phyloP scores from a whole-genome alignment of 2,888 invertebrate species.

The Bursaphelenchus okinawaensis region DNA sequence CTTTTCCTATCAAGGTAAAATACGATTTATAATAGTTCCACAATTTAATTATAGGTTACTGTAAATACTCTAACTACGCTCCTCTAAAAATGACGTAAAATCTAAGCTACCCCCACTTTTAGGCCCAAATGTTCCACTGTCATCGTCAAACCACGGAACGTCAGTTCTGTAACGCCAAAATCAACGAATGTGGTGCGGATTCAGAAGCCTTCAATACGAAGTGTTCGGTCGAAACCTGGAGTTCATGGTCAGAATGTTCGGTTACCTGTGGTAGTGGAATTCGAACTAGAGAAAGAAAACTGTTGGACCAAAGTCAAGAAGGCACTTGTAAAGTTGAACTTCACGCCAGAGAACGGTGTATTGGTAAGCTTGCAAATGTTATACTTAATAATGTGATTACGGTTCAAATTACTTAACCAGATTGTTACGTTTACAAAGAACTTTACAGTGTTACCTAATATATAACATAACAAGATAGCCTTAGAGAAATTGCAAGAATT shows the following conservation, averaged over 20 bases:
- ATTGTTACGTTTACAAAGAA: too few species aligned
- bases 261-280: constrained; percentile 82
- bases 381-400: too few species aligned
- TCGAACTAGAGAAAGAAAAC: constrained; percentile 72
- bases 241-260: constrained; percentile 73
- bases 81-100: neutral
- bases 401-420: too few species aligned
- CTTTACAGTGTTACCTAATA: too few species aligned
- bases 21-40: neutral
- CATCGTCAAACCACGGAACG: constrained; percentile 71
- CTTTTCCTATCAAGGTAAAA: constrained; percentile 63
- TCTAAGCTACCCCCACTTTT: neutral
- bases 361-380: too few species aligned
- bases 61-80: neutral
- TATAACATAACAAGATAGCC: too few species aligned
- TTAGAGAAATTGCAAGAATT: too few species aligned
- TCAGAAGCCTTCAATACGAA: constrained; percentile 57
- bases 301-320: constrained; percentile 71
- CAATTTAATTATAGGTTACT: neutral
- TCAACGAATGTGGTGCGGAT: constrained; percentile 54
- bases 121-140: constrained; percentile 57
- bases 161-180: constrained; percentile 61
- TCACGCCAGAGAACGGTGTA: constrained; percentile 76
- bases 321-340: constrained; percentile 69
- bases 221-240: constrained; percentile 74